Evolutionary conservation across 1,140 invertebrate genomes (phyloP), one percentile per base, ranked within the genome.

Genomic region (Arion vulgaris): DNA sequence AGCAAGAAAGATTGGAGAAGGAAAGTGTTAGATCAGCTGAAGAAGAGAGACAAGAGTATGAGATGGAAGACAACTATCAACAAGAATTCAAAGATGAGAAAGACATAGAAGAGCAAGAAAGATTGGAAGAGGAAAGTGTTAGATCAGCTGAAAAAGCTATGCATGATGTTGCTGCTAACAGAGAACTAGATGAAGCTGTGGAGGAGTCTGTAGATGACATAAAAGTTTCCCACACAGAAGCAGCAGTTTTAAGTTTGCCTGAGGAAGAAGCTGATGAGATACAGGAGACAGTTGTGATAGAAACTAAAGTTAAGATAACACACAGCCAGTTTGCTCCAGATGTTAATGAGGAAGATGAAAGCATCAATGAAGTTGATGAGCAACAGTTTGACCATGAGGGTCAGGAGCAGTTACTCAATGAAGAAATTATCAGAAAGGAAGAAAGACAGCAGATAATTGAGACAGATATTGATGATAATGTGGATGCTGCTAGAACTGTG

Each of bases 191-290:
- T 32, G 62, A 66, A 66, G 23, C 26, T 11, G 62, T 32, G 1
- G n/a, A 66, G 9, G 62, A 66, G 7, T 13, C 19, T 7, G 17
- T 66, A 28, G 11, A 5, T 2, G 32, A 34, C 2, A 23, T 66
- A 28, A 17, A 28, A 66, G 5, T 66, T 5, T 32, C 17, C 39
- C 36, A 53, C 17, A 19, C 32, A 53, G 32, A 51, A 51, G 51
- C 39, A 7, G 38, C 1, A 4, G 53, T 9, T 0, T 34, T n/a
- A 62, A 82, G 76, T 62, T 41, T 82, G 49, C 82, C 83, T 73
- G 79, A 77, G 68, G 85, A 86, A 51, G 84, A 82, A 74, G 68
- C 78, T 76, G 66, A 73, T 68, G 41, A 82, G 45, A 62, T 80
- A 53, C 32, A 85, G 32, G 62, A 83, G 78, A 77, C 38, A 49